Evolutionary conservation across 1,140 invertebrate genomes (phyloP).

Genomic region (Cephus cinctus): DNA sequence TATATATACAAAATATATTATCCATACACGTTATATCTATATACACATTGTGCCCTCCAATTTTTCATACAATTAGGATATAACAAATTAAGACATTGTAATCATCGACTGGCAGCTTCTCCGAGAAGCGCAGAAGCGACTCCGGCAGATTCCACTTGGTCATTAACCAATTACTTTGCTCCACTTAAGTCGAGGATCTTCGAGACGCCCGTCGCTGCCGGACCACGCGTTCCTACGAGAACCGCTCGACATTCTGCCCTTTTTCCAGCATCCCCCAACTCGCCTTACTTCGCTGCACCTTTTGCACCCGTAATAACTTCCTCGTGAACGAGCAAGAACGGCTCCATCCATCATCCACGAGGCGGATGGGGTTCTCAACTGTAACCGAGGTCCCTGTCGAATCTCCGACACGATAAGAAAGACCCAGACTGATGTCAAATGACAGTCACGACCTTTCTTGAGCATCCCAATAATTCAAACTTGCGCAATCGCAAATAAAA

Average conservation of each 20-base stretch:
- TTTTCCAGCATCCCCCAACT: not conserved
- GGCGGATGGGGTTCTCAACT: slow-evolving; percentile 29
- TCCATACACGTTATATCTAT: too few species aligned
- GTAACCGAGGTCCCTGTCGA: slow-evolving; percentile 1
- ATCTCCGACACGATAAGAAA: not conserved
- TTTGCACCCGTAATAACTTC: slow-evolving; percentile 33
- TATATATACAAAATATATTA: too few species aligned
- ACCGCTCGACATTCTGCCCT: not conserved
- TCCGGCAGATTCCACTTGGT: slow-evolving; percentile 16
- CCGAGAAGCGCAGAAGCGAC: too few species aligned
- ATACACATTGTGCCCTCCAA: too few species aligned
- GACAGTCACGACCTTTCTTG: too few species aligned
- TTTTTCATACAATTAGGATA: too few species aligned
- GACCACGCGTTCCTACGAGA: not conserved
- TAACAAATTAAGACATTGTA: too few species aligned
- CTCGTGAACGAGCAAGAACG: slow-evolving; percentile 35
- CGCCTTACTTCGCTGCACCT: not conserved
- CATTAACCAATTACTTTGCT: slow-evolving; percentile 28
- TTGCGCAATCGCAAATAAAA: too few species aligned
- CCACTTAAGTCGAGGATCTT: slow-evolving; percentile 8
- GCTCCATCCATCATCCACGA: slow-evolving; percentile 32
- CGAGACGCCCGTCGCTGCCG: not conserved
- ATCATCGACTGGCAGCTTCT: too few species aligned
- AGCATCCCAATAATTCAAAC: too few species aligned
- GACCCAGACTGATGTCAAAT: not conserved